Base-by-base conservation (phyloP, 2,113 vertebrate genomes). In the Rana temporaria region DNA sequence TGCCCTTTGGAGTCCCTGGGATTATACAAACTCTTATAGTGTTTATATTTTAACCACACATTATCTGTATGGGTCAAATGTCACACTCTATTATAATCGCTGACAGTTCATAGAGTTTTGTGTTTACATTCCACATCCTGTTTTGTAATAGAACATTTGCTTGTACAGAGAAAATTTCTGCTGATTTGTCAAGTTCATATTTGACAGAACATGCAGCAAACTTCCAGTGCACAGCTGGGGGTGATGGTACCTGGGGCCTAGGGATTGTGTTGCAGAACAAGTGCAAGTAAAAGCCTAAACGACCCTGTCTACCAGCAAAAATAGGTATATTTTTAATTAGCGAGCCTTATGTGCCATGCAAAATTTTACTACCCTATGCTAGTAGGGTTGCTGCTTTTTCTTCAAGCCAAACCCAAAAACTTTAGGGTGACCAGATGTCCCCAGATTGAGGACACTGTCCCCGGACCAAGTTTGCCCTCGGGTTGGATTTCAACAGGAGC, bases 1-100 rank as follows among this genome's bases (percentile, higher is more conserved):
- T 78, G 60, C 5, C 53, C 75, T 65, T 65, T 65, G 75, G 75
- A 65, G 20, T 55, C 1, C 20, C 24, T 78, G 60, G 60, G 17
- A 65, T 30, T 53, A 38, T 34, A 66, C 18, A 56, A 34, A 4
- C 6, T 18, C 26, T 2, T 24, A 38, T 65, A 34, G 65, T 68
- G 52, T 20, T 79, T 79, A 68, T 53, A 68, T 59, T 79, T 79
- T 79, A 79, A 79, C 64, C 62, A 59, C 53, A 68, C 16, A 34
- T 38, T 79, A 79, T 79, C 77, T 69, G 9, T 18, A 65, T 52
- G 30, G 15, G 77, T 79, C n/a, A 68, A 19, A 79, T 22, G 77
- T 79, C 77, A 59, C 57, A 65, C 66, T 52, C 77, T 79, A 22
- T 26, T 68, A 11, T 62, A 63, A 69, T 67, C 59, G 22, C 53